phyloP scores from a whole-genome alignment of 2,888 invertebrate species.

The Euzophera pinguis region DNA sequence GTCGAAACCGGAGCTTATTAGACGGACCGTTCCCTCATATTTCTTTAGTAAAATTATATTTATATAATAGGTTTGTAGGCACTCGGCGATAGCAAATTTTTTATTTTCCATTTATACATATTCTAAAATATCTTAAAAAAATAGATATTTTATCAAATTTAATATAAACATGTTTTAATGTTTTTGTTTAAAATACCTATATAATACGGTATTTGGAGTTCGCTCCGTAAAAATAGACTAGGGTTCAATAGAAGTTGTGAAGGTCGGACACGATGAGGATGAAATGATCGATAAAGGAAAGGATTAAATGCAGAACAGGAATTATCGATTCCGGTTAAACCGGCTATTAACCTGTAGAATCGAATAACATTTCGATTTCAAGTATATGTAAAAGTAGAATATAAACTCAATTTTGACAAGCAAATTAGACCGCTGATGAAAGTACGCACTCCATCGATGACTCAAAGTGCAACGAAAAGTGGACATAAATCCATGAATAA shows the following conservation, averaged over 20 bases:
- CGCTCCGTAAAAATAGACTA: not conserved
- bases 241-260: not conserved
- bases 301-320: no score
- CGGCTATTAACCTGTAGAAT: no score
- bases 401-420: no score
- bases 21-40: not conserved
- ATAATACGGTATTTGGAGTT: not conserved
- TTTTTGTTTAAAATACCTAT: not conserved
- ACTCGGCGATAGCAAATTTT: not conserved
- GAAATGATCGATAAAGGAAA: no score
- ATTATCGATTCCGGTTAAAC: no score
- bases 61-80: not conserved
- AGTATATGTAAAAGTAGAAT: no score
- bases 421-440: no score
- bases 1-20: not conserved
- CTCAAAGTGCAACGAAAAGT: no score
- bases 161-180: slow-evolving; percentile 5
- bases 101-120: not conserved
- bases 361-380: no score
- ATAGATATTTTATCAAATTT: not conserved
- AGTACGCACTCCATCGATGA: no score
- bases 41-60: not conserved
- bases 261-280: no score
- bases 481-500: no score
- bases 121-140: not conserved